Base-by-base conservation (phyloP, 1,140 invertebrate species). In the Polyergus mexicanus region DNA sequence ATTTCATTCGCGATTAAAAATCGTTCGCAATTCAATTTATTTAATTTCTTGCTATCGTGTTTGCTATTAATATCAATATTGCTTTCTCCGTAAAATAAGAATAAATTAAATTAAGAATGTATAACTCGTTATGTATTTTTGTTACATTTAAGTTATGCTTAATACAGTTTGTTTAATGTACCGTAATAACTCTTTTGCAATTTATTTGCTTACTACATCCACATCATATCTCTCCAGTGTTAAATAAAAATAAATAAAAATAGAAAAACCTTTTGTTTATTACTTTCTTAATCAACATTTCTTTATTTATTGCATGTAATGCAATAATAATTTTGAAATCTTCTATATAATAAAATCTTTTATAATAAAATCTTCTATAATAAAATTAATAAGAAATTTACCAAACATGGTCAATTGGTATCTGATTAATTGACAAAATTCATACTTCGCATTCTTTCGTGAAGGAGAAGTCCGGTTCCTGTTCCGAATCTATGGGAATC, bases 11-110 rank as follows among this genome's bases (percentile, higher is more conserved):
- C 68, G 68, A 83, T 83, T 83, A 83, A 83, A 83, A 83, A 66
- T 72, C 68, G 68, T 47, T 83, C 54, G 68, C 68, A 35, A 83
- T 51, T 83, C 78, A 83, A 74, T 83, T 83, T 83, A 74, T 74
- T 32, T 74, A 83, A 83, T 44, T 47, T 47, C 4, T 25, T 3
- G 4, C 62, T 4, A 10, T 13, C 11, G 22, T 19, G 47, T 44
- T 11, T 19, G 22, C 8, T 22, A 32, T 38, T 13, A 47, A 60
- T 62, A 35, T 32, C 19, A 69, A 47, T 72, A 54, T 60, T 32
- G 22, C n/a, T 47, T 69, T 68, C 58, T 56, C 32, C 3, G n/a
- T 25, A 41, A 69, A 56, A 41, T 69, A 56, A 78, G 28, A 68
- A 69, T 22, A 66, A 68, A n/a, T 22, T 38, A 51, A 38, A 13